Percentiles rank a stretch among this genome's conserved stretches.
Evolutionary conservation across 2,113 vertebrate genomes (phyloP).

Genomic region (Suricata suricatta): DNA sequence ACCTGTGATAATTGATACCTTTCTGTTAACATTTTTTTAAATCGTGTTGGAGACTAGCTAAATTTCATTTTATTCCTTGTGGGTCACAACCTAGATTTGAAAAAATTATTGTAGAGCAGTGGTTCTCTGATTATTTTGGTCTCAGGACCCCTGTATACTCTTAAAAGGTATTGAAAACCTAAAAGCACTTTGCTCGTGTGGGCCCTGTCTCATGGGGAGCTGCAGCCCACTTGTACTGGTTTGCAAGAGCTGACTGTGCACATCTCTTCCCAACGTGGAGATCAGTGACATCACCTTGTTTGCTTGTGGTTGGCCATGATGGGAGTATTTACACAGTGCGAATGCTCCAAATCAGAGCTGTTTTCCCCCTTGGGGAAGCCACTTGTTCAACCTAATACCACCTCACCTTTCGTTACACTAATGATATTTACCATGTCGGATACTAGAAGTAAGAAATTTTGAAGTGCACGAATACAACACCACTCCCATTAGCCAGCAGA

Average conservation of each 20-base stretch:
- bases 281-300: not conserved
- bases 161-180: not conserved
- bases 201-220: not conserved
- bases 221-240: not conserved
- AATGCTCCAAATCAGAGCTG: not conserved
- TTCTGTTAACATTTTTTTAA: not conserved
- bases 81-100: not conserved
- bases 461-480: not conserved
- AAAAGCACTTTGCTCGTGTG: not conserved
- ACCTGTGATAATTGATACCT: not conserved
- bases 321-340: not conserved
- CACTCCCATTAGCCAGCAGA: not conserved
- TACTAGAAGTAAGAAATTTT: constrained; percentile 4
- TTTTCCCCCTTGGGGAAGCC: not conserved
- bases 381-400: not conserved
- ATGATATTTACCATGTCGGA: constrained; percentile 1
- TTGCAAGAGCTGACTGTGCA: not conserved
- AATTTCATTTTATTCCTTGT: constrained; percentile 13
- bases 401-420: not conserved
- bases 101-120: not conserved
- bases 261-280: not conserved
- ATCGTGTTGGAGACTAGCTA: not conserved
- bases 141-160: not conserved
- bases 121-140: not conserved
- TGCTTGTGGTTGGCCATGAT: not conserved